Percentiles rank a stretch among this genome's conserved stretches.
These are phyloP conservation scores for Cylloceria caligata DNA, from an alignment of 2,888 invertebrate genomes.

Conservation along the genomic window DNA sequence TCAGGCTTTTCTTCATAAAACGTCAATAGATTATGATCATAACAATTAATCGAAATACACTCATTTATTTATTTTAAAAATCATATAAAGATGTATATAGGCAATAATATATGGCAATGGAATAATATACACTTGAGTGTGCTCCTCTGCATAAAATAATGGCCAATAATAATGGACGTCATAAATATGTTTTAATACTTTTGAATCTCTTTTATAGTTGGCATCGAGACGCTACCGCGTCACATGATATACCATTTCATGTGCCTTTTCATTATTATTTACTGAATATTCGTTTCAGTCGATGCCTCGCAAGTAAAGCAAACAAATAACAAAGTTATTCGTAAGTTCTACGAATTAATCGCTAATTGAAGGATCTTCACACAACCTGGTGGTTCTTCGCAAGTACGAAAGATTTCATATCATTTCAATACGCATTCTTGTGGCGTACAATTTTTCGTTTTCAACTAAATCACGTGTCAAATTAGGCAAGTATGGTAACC, in stretches of 20 bases:
- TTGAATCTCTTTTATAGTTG: too few relatives aligned
- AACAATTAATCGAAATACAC: constrained; percentile 21
- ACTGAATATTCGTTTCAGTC: constrained; percentile 24
- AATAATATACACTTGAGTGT: constrained; percentile 60
- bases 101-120: not conserved
- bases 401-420: constrained; percentile 15
- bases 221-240: too few relatives aligned
- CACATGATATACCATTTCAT: too few relatives aligned
- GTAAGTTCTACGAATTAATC: constrained; percentile 27
- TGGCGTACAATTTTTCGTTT: not conserved
- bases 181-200: too few relatives aligned
- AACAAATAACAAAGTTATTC: not conserved
- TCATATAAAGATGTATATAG: constrained; percentile 11
- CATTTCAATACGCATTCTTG: not conserved
- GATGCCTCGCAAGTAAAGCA: constrained; percentile 57
- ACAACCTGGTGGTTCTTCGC: constrained; percentile 53
- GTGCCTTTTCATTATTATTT: constrained; percentile 6
- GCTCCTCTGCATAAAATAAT: constrained; percentile 59
- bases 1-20: constrained; percentile 24
- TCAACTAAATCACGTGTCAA: not conserved
- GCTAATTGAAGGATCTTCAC: constrained; percentile 32
- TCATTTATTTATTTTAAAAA: constrained; percentile 21
- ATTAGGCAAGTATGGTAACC: constrained; percentile 3
- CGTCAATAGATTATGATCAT: constrained; percentile 1
- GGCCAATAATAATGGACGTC: too few relatives aligned